Evolutionary conservation across 2,113 vertebrate genomes (phyloP).

Genomic region (Propithecus coquereli): DNA sequence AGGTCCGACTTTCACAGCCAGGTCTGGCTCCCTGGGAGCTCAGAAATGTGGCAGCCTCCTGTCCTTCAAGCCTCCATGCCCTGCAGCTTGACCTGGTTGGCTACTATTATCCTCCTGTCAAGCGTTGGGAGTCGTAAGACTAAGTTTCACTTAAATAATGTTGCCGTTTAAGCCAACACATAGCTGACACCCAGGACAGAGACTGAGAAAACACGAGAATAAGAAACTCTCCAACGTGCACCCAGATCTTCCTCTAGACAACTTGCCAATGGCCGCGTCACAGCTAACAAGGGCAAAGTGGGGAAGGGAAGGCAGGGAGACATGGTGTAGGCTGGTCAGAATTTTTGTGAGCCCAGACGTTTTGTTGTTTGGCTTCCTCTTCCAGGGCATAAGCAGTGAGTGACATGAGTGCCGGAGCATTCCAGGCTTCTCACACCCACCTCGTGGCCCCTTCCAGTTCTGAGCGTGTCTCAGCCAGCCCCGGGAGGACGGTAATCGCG

Average conservation of each 20-base stretch:
- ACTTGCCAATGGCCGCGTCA: not conserved
- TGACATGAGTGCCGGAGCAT: conserved; percentile 1
- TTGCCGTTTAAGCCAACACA: not conserved
- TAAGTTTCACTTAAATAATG: not conserved
- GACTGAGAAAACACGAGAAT: conserved; percentile 13
- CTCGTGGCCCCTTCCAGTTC: not conserved
- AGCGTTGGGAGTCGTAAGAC: not conserved
- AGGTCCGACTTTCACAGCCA: not conserved
- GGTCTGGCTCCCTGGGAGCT: not conserved
- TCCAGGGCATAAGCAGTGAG: not conserved
- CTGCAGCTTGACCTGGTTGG: not conserved
- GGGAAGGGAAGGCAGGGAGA: not conserved
- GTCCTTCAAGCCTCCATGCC: not conserved
- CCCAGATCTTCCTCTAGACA: not conserved
- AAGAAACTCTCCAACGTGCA: not conserved
- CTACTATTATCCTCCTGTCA: not conserved
- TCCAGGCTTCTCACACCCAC: conserved; percentile 21
- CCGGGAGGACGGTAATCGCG: not conserved
- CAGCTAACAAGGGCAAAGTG: not conserved
- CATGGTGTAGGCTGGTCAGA: not conserved
- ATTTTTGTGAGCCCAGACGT: not conserved
- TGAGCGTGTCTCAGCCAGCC: not conserved
- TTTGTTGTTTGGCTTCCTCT: not conserved
- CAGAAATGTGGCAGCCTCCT: not conserved
- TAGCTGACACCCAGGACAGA: not conserved